These are phyloP conservation scores for Tipula unca DNA, from an alignment of 2,888 invertebrate genomes.

Conservation along the genomic window DNA sequence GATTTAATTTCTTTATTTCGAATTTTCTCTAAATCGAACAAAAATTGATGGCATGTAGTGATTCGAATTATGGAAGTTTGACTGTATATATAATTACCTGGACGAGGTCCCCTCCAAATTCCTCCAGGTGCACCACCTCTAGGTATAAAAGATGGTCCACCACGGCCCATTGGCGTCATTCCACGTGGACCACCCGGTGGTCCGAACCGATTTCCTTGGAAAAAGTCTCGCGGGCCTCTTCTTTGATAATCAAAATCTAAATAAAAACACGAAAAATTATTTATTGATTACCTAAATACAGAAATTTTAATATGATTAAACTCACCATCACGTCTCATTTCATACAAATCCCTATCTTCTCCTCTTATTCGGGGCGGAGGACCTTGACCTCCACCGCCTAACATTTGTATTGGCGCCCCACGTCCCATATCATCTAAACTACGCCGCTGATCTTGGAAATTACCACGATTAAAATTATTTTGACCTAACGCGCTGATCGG, in stretches of 20 bases:
- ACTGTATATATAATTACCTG: slow-evolving; percentile 24
- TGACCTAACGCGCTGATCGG: slow-evolving; percentile 16
- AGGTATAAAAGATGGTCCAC: slow-evolving; percentile 28
- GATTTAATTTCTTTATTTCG: too few relatives aligned
- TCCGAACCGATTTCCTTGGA: slow-evolving; percentile 35
- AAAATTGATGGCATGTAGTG: too few relatives aligned
- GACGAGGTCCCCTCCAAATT: slow-evolving; percentile 26
- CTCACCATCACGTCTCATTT: slow-evolving; percentile 24
- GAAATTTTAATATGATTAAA: neutral
- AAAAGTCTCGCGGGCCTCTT: slow-evolving; percentile 16
- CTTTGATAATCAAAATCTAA: slow-evolving; percentile 19
- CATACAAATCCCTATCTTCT: slow-evolving; percentile 16
- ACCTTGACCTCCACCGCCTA: neutral
- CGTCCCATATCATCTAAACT: slow-evolving; percentile 17
- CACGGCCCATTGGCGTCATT: slow-evolving; percentile 22
- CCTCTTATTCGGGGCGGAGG: neutral
- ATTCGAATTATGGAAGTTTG: too few relatives aligned
- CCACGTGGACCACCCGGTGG: slow-evolving; percentile 26
- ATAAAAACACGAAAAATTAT: too few relatives aligned
- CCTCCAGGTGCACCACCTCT: slow-evolving; percentile 27
- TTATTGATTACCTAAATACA: neutral
- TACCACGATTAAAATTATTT: slow-evolving; percentile 25
- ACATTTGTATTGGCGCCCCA: neutral
- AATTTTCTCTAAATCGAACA: too few relatives aligned
- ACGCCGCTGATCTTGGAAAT: slow-evolving; percentile 24